Evolutionary conservation across 37 sponge, comb jelly and placozoan species (phyloP), one percentile per base, ranked within the genome.

Genomic region (Petrosia ficiformis): DNA sequence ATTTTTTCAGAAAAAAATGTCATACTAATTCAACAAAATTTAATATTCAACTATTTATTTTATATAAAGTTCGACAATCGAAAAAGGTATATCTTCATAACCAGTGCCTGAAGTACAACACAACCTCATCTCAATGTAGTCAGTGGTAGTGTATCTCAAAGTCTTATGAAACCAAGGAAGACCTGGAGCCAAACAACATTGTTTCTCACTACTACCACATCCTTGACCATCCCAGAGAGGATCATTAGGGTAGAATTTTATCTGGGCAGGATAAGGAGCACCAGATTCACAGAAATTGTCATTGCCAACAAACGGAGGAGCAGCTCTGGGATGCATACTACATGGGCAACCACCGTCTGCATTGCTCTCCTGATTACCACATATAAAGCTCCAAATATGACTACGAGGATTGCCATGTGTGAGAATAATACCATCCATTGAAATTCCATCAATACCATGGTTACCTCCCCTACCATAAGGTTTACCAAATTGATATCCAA

Each of bases 201-300:
- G 8, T 42, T 39, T 26, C 2, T 64, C 35, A 61, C 5, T 11
- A 21, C 52, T 2, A 5, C 66, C 67, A 73, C 74, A 73, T 6
- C 79, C 68, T 26, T 40, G 37, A 39, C 86, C 86, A 69, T 67
- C 68, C 86, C 80, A 85, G 37, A 85, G 68, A 32, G 86, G 86
- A 57, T 76, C 54, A 48, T 59, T 42, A 33, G 39, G 8, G 31
- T 67, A 75, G 8, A 48, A 48, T 48, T 8, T 48, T 6, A 29
- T 26, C 11, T n/a, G 6, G 28, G 63, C 28, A 26, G 22, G 5
- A 11, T n/a, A n/a, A 29, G 11, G 63, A 26, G 5, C 26, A 61
- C 63, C 63, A 61, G 63, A 8, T 61, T 61, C 63, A 61, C 63
- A 61, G 26, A n/a, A 61, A 61, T 61, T 26, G 28, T 61, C 25